phyloP scores from a whole-genome alignment of 1,140 invertebrate genomes.

The Xylocopa sonorina region DNA sequence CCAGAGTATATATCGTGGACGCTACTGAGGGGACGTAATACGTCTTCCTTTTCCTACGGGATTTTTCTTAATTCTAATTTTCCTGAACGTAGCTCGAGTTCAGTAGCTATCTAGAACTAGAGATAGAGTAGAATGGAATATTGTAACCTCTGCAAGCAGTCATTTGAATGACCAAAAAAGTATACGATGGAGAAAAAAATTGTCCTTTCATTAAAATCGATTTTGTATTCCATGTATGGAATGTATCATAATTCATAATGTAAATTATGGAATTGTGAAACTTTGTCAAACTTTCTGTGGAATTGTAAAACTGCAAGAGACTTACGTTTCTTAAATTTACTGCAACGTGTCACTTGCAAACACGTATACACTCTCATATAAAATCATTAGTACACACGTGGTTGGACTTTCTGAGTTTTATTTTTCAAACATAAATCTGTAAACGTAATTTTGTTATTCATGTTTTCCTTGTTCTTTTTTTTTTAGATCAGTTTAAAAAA shows the following conservation, averaged over 20 bases:
- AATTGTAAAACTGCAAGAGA: neutral
- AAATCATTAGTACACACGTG: too few relatives aligned
- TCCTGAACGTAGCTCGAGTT: neutral
- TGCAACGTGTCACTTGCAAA: too few relatives aligned
- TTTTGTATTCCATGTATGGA: too few relatives aligned
- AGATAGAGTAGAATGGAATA: neutral
- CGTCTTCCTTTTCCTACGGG: neutral
- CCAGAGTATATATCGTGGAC: neutral
- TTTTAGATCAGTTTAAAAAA: too few relatives aligned
- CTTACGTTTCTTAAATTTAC: neutral
- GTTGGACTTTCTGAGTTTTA: too few relatives aligned
- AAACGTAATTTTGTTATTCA: too few relatives aligned
- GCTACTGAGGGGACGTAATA: neutral
- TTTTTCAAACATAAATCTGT: too few relatives aligned
- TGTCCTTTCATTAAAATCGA: neutral
- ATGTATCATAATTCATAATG: too few relatives aligned
- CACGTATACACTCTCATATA: too few relatives aligned
- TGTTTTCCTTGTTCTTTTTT: too few relatives aligned
- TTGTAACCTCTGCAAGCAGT: neutral
- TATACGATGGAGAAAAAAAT: neutral
- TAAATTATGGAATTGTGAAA: too few relatives aligned
- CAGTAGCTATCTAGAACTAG: neutral
- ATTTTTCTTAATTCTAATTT: constrained; percentile 15
- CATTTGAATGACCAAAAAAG: neutral
- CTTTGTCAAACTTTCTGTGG: too few relatives aligned